Evolutionary conservation across 1,140 invertebrate species (phyloP), one percentile per base, ranked within the genome.

Genomic region (Drosophila repletoides): DNA sequence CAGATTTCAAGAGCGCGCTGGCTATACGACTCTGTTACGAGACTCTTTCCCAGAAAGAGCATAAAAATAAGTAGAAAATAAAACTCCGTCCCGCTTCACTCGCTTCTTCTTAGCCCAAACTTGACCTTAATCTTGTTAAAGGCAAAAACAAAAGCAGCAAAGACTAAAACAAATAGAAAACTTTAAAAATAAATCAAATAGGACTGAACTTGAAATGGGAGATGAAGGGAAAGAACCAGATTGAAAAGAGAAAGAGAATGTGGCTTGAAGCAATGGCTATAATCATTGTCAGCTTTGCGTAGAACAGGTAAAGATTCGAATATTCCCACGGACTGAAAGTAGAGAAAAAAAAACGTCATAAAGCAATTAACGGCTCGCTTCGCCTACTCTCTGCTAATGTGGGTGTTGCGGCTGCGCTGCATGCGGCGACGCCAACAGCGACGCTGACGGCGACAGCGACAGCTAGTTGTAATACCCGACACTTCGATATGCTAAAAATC

Each of bases 121-220:
- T 84, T 84, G 79, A 84, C 79, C 79, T 86, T 84, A 84, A 84
- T 84, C 79, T 86, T 43, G 56, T 72, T 58, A 46, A 73, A 75
- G 74, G 71, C 74, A 79, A 64, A 68, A n/a, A n/a, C n/a, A n/a
- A n/a, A n/a, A n/a, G n/a, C 56, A 64, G 22, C 53, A 34, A 67
- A 34, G 67, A 53, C 28, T 52, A 41, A 52, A 67, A 75, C 48
- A 69, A 76, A 76, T 73, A 76, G 71, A 58, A 79, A 83, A 74
- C 43, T 84, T 72, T 79, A 56, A 75, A 84, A 83, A 74, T 71
- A 79, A 71, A 71, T 51, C 67, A 61, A 56, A 55, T 71, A 40
- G 43, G 55, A 71, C 58, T 84, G 80, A 86, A 84, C 74, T 84
- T 84, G 74, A 75, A 77, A 51, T 17, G 31, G 9, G 12, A 3